These are phyloP conservation scores for Hydropotes inermis DNA, from an alignment of 2,113 vertebrate species.

Conservation along the genomic window DNA sequence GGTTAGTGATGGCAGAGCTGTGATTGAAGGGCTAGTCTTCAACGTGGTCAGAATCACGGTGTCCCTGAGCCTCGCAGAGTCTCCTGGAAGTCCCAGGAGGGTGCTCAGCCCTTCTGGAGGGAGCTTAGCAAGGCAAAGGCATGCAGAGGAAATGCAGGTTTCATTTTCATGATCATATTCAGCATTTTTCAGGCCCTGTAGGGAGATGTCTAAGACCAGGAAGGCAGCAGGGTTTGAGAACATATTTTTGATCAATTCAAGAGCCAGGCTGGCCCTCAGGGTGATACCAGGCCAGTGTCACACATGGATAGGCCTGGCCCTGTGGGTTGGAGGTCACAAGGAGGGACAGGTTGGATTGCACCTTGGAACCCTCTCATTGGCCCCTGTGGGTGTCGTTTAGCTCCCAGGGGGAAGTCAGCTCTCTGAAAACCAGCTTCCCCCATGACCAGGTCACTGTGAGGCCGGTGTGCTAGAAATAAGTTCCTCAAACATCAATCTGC, in stretches of 20 bases:
- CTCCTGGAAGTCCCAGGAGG: background rate
- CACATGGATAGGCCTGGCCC: background rate
- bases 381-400: too few species aligned
- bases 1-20: background rate
- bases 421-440: background rate
- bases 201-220: background rate
- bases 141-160: background rate
- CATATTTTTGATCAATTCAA: background rate
- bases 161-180: background rate
- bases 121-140: background rate
- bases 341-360: background rate
- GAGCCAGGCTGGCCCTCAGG: background rate
- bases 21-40: background rate
- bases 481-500: slow-evolving; percentile 11
- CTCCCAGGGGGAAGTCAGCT: background rate
- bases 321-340: background rate
- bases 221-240: background rate
- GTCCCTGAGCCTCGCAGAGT: background rate
- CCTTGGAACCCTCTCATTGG: background rate
- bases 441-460: background rate
- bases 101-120: background rate
- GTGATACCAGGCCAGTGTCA: background rate
- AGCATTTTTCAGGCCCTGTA: background rate
- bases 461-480: background rate
- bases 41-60: background rate